Evolutionary conservation across 1,140 invertebrate species (phyloP), one percentile per base, ranked within the genome.

Genomic region (Globodera rostochiensis): DNA sequence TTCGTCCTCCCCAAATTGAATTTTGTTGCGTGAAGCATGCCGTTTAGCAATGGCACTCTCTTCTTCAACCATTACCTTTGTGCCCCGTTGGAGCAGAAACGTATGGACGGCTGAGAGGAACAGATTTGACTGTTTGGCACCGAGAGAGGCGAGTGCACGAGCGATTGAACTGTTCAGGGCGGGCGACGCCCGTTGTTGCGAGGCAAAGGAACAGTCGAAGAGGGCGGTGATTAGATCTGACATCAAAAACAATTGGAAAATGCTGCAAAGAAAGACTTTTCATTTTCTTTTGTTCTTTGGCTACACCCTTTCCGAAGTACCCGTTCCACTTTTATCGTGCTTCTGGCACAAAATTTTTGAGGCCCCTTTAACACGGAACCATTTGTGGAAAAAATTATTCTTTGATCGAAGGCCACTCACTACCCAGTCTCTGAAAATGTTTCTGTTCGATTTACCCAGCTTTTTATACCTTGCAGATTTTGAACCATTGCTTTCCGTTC

Each of bases 211-310:
- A 77, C 84, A 80, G n/a, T 86, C 86, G 74, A 88, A 87, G 13
- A 87, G 84, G n/a, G 86, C 84, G 21, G 81, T 69, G 73, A 87
- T 81, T 64, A 87, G 73, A 74, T 87, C 86, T 86, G 66, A 83
- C 87, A 36, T 50, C 25, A 80, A 8, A 50, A 47, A 25, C 50
- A 15, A 36, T 70, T 70, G 45, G 36, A 36, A 36, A 36, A 36
- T 36, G 36, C 36, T 36, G 36, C 66, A 77, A 64, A 7, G 36
- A 77, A 36, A 36, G 53, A 6, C 15, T 15, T 53, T 7, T 53
- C 9, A 53, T 11, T 15, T 15, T 15, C 15, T 53, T 53, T 53
- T 53, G 53, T 8, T 15, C 8, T 53, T 53, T 9, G 53, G 15
- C 8, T 70, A 25, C 9, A 70, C 9, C 25, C 1, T 25, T 25